Evolutionary conservation across 2,888 invertebrate genomes (phyloP).

Genomic region (Sphinx pinastri): DNA sequence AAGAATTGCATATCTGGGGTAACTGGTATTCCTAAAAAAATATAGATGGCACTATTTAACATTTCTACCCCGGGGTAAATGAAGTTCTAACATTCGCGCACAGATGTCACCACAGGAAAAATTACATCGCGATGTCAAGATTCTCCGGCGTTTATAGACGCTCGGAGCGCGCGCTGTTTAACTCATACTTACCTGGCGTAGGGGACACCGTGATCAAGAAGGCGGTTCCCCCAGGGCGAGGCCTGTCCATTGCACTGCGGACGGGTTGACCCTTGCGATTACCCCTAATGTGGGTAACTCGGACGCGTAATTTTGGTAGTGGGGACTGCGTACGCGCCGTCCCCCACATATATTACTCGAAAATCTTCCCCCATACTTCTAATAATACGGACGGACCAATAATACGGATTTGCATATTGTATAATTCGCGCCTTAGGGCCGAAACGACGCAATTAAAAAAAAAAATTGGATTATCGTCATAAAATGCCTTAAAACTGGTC

Average conservation of each 20-base stretch:
- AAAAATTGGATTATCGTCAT: too few species aligned
- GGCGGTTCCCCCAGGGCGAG: constrained; percentile 64
- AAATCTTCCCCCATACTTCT: too few species aligned
- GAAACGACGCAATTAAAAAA: too few species aligned
- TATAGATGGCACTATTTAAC: too few species aligned
- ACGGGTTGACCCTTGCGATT: constrained; percentile 60
- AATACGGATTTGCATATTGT: too few species aligned
- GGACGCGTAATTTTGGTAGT: constrained; percentile 61
- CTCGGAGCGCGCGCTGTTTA: fast-evolving
- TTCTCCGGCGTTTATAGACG: constrained; percentile 36
- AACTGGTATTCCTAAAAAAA: too few species aligned
- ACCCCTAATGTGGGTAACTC: constrained; percentile 61
- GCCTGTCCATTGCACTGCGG: constrained; percentile 59
- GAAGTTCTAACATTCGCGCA: neutral
- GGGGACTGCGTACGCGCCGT: constrained; percentile 62
- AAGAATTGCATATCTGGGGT: too few species aligned
- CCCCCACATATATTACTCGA: too few species aligned
- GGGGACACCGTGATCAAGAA: constrained; percentile 59
- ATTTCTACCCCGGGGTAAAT: too few species aligned
- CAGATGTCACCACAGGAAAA: constrained; percentile 1
- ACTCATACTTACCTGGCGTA: constrained; percentile 62
- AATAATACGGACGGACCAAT: too few species aligned
- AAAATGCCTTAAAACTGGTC: too few species aligned
- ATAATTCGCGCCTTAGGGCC: too few species aligned
- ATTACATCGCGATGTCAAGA: constrained; percentile 43